Evolutionary conservation across 1,140 invertebrate genomes (phyloP).

Genomic region (Branchinecta lindahli): DNA sequence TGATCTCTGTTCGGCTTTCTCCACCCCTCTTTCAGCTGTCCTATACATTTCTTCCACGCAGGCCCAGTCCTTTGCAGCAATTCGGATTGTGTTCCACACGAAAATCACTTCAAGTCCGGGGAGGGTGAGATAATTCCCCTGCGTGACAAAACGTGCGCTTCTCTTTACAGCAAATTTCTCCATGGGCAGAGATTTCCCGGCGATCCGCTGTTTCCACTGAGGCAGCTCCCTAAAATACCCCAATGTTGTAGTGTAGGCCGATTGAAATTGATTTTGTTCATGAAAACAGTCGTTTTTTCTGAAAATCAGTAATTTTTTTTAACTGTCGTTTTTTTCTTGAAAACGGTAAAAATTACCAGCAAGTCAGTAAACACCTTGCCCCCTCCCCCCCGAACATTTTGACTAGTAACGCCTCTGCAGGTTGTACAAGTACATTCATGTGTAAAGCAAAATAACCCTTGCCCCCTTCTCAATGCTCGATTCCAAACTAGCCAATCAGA

Average conservation of each 20-base stretch:
- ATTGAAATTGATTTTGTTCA: neutral
- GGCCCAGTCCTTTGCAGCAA: slow-evolving; percentile 53
- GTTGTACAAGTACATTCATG: no score
- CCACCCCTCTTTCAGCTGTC: slow-evolving; percentile 48
- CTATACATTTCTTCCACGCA: slow-evolving; percentile 52
- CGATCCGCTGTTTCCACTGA: slow-evolving; percentile 68
- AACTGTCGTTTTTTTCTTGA: no score
- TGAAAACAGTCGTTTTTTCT: no score
- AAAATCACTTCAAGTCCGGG: slow-evolving; percentile 78
- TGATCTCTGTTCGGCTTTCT: slow-evolving; percentile 23
- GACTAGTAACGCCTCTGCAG: no score
- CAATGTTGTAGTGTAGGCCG: no score
- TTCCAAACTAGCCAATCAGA: no score
- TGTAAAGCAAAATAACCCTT: no score
- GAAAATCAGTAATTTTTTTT: no score
- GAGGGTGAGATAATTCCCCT: slow-evolving; percentile 54
- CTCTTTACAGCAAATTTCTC: slow-evolving; percentile 88
- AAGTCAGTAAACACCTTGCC: no score
- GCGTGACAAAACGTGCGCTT: slow-evolving; percentile 54
- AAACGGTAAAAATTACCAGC: no score
- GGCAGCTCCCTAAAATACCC: slow-evolving; percentile 50
- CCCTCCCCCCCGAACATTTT: no score
- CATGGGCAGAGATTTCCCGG: slow-evolving; percentile 88
- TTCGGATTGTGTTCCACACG: slow-evolving; percentile 82
- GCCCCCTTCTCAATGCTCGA: no score